Base-by-base conservation (phyloP, 2,113 vertebrate genomes). In the Phylloscopus trochilus region DNA sequence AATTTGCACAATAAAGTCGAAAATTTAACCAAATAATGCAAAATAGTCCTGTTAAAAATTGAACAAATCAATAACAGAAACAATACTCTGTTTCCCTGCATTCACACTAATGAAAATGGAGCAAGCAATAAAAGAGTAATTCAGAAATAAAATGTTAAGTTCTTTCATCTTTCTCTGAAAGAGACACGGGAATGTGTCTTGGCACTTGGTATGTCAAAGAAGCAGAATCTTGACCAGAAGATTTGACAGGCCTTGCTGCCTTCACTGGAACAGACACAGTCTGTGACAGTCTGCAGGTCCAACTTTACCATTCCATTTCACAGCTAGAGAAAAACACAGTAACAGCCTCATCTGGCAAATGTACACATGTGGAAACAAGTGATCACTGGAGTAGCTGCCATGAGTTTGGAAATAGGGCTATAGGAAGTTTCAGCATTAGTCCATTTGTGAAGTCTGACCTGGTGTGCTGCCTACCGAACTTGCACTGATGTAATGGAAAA, bases 1-100 rank as follows among this genome's bases (percentile, higher is more conserved):
- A 39, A 91, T 87, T 82, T 76, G 10, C 28, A 62, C 77, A 80
- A 77, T 66, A 41, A 88, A 89, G 43, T 68, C 55, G 52, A 70
- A 95, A 82, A 63, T 52, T 11, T 90, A 80, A 72, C 55, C 47
- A 82, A 95, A 92, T 84, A 88, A 76, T 31, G 41, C 37, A 83
- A 88, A 95, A 73, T 28, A 5, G 46, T 73, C 28, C 30, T 30
- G 8, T 60, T 80, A 91, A 89, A 72, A 89, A 67, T 44, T 75
- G 35, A 72, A n/a, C 10, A 91, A 90, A 87, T 79, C 41, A 55
- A 59, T 67, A 74, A 37, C 41, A 94, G 84, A 82, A 92, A 79
- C n/a, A 64, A 30, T 60, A 24, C 6, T 56, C 53, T 60, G 5
- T 92, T 90, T 89, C 39, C 19, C 15, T 41, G n/a, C 10, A 33